phyloP scores from a whole-genome alignment of 2,113 vertebrate genomes.

The Pluvialis apricaria region DNA sequence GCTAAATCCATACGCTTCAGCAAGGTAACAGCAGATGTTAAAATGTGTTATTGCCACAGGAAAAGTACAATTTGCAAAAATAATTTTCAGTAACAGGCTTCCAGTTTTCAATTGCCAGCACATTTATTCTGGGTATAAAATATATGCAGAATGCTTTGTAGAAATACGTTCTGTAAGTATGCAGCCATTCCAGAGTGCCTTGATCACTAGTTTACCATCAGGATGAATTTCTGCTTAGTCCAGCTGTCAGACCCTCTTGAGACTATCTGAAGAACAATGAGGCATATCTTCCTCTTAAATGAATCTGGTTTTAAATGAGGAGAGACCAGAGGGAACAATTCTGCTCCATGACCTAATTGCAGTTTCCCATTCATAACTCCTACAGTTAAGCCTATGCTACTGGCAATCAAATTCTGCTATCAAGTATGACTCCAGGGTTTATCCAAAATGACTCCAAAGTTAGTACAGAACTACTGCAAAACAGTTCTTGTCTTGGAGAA shows the following conservation, averaged over 20 bases:
- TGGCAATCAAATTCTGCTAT: neutral
- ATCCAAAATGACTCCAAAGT: neutral
- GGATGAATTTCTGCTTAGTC: neutral
- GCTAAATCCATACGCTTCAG: neutral
- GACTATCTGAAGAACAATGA: neutral
- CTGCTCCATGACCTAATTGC: neutral
- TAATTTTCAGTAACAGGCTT: constrained; percentile 17
- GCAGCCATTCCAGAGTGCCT: neutral
- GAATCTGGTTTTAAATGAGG: neutral
- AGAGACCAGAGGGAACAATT: neutral
- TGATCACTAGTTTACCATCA: neutral
- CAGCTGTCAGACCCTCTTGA: neutral
- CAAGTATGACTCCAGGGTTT: neutral
- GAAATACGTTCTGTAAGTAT: neutral
- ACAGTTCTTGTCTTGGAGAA: neutral
- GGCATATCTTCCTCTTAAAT: neutral
- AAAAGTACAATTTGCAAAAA: constrained; percentile 51
- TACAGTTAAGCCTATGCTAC: neutral
- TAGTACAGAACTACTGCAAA: neutral
- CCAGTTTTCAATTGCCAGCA: constrained; percentile 4
- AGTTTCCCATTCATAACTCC: neutral
- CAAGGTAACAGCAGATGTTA: constrained; percentile 46
- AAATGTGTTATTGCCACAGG: constrained; percentile 20
- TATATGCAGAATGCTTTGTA: neutral
- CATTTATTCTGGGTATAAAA: constrained; percentile 37